phyloP scores from a whole-genome alignment of 2,113 vertebrate species.

The Callorhinus ursinus region DNA sequence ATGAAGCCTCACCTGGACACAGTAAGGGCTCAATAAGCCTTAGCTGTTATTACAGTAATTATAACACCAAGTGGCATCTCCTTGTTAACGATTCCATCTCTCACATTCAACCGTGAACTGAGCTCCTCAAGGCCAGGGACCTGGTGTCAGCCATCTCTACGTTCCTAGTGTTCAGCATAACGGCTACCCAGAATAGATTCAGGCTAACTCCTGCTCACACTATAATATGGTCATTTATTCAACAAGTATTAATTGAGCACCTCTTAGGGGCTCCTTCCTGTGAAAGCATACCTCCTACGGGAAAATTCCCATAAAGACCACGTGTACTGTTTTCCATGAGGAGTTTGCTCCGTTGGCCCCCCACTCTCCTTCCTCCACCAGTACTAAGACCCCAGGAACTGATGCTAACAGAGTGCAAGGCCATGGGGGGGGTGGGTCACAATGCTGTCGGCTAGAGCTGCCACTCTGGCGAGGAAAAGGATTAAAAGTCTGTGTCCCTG shows the following conservation, averaged over 20 bases:
- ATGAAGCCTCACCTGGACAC: neutral
- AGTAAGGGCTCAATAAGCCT: neutral
- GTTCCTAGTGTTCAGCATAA: neutral
- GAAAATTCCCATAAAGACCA: neutral
- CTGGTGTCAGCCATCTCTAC: neutral
- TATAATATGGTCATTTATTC: neutral
- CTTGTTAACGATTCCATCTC: neutral
- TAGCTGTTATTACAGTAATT: neutral
- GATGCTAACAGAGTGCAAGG: neutral
- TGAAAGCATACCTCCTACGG: neutral
- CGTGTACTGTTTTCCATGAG: neutral
- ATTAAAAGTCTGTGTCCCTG: neutral
- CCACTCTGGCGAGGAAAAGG: neutral
- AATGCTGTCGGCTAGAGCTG: neutral
- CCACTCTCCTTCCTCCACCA: neutral
- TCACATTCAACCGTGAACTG: neutral
- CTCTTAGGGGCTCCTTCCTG: neutral
- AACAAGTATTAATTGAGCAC: neutral
- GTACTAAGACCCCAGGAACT: neutral
- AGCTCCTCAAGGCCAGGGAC: neutral
- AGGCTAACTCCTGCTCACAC: neutral
- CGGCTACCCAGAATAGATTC: neutral
- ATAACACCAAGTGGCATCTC: neutral
- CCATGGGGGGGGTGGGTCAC: rapidly evolving
- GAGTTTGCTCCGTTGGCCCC: neutral